Evolutionary conservation across 1,140 invertebrate species (phyloP).

Genomic region (Venturia canescens): DNA sequence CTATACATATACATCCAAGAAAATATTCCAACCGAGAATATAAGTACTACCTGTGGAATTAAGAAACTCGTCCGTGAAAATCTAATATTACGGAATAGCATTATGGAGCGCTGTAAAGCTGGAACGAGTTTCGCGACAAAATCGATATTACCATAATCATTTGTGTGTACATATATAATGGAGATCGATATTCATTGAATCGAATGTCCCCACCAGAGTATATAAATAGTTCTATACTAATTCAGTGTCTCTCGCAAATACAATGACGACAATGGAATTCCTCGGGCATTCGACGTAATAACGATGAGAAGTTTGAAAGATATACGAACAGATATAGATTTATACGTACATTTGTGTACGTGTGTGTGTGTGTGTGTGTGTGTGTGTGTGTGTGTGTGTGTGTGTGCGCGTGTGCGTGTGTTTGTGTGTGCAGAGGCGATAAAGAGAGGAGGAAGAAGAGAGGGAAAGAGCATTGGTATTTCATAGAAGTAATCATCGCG

Average conservation of each 20-base stretch:
- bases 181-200: conserved; percentile 13
- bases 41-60: conserved; percentile 48
- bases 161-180: background rate
- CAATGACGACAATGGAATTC: conserved; percentile 41
- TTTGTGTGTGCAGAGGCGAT: too few species aligned
- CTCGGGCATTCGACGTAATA: conserved; percentile 1
- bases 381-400: too few species aligned
- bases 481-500: conserved; percentile 42
- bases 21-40: conserved; percentile 24
- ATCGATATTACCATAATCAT: conserved; percentile 15
- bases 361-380: too few species aligned
- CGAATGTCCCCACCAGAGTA: background rate
- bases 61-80: conserved; percentile 35
- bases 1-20: background rate
- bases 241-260: conserved; percentile 20
- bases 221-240: conserved; percentile 26
- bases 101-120: conserved; percentile 8
- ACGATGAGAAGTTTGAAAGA: conserved; percentile 5
- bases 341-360: too few species aligned
- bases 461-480: conserved; percentile 29
- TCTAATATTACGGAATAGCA: conserved; percentile 38
- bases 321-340: background rate
- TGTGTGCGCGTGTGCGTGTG: too few species aligned
- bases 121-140: background rate
- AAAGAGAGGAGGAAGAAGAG: background rate